These are phyloP conservation scores for Ips typographus DNA, from an alignment of 1,140 invertebrate species.

Conservation along the genomic window DNA sequence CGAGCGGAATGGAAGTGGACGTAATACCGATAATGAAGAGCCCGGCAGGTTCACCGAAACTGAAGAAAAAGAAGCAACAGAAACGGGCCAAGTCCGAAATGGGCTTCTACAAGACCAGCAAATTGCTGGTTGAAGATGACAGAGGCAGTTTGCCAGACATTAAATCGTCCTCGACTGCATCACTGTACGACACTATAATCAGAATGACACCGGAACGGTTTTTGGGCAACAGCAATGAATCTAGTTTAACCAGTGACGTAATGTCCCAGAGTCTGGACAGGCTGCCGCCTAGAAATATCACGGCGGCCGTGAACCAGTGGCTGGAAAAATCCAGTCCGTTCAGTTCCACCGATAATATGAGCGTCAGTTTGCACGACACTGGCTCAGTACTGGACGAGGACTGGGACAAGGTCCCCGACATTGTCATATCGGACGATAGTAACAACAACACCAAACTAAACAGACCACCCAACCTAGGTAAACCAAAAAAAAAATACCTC, in stretches of 20 bases:
- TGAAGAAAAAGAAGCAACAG: slow-evolving; percentile 39
- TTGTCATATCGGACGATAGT: slow-evolving; percentile 19
- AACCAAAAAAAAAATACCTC: slow-evolving; percentile 29
- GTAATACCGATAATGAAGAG: slow-evolving; percentile 51
- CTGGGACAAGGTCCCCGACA: slow-evolving; percentile 23
- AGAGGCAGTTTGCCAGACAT: slow-evolving; percentile 48
- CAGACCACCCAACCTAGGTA: too few relatives aligned
- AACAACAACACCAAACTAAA: too few relatives aligned
- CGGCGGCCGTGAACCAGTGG: slow-evolving; percentile 48
- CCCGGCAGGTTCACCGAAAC: slow-evolving; percentile 47
- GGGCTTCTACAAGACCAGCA: slow-evolving; percentile 40
- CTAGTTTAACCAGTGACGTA: slow-evolving; percentile 38
- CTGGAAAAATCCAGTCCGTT: slow-evolving; percentile 44
- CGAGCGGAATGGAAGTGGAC: slow-evolving; percentile 51
- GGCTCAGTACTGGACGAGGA: slow-evolving; percentile 39
- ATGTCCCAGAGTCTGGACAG: slow-evolving; percentile 43
- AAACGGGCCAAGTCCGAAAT: slow-evolving; percentile 47
- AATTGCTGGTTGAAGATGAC: slow-evolving; percentile 36
- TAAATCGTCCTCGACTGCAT: slow-evolving; percentile 32
- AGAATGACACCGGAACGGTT: slow-evolving; percentile 45
- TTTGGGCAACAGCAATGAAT: slow-evolving; percentile 32
- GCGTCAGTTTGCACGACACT: slow-evolving; percentile 34
- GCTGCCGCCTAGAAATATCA: slow-evolving; percentile 44
- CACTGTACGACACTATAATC: slow-evolving; percentile 44
- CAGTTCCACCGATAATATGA: slow-evolving; percentile 40